Base-by-base conservation (phyloP, 2,797 vertebrate species). In the Pipistrellus nathusii region DNA sequence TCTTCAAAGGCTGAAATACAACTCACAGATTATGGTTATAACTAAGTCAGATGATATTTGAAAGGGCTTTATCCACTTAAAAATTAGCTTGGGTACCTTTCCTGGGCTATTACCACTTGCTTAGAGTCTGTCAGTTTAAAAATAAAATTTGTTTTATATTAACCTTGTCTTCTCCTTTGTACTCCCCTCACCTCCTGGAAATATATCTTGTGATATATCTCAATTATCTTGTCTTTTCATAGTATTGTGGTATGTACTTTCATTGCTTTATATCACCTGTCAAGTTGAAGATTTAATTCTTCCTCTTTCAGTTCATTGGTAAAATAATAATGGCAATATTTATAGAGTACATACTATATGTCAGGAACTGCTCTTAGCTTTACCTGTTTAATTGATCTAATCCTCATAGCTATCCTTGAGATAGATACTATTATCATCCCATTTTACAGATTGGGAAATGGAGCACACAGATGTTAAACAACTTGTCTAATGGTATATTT, bases 61-160 rank as follows among this genome's bases (percentile, higher is more conserved):
- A 68, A 82, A 90, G 71, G 53, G 3, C 25, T 71, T 90, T 93
- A 59, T 62, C 21, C 21, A 21, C 76, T 77, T 66, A 77, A 82
- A 82, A 83, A 46, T 77, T 93, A 64, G 18, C 41, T 23, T 64
- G 20, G 3, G 1, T 76, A 76, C n/a, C 35, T 80, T 93, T 75
- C 32, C 25, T 85, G 57, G 6, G 21, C 2, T 92, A 6, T 80
- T 59, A 59, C 23, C 8, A 84, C 84, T 90, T 90, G 18, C 55
- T 62, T 68, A 23, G 17, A 68, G 8, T 90, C 3, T 35, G 35
- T 90, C 9, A n/a, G 59, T 15, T 83, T 73, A 41, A 77, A 81
- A 71, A 68, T 75, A 69, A 92, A 82, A 82, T 32, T 32, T n/a
- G 6, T 25, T 90, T 76, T 84, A 23, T 83, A 41, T 82, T 85